phyloP scores from a whole-genome alignment of 2,797 vertebrate genomes.

The Gouania willdenowi region DNA sequence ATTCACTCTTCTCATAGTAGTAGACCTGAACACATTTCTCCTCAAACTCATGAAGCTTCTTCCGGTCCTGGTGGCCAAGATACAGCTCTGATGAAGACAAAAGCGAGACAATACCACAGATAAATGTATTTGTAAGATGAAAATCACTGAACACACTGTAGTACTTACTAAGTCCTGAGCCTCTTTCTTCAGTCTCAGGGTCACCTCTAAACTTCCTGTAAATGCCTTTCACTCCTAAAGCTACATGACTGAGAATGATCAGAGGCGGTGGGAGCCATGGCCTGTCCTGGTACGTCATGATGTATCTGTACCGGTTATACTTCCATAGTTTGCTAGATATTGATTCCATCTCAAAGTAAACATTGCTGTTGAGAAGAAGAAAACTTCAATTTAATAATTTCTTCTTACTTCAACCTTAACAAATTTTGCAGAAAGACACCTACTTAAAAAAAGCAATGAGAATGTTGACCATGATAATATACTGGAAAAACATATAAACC shows the following conservation, averaged over 20 bases:
- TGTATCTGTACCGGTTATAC: conserved; percentile 95
- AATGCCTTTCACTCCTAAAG: conserved; percentile 70
- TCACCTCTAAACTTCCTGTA: conserved; percentile 66
- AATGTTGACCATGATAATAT: conserved; percentile 98
- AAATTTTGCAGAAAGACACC: conserved; percentile 21
- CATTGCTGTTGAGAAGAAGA: conserved; percentile 75
- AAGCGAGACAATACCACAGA: not conserved
- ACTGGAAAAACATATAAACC: conserved; percentile 95
- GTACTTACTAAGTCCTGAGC: conserved; percentile 89
- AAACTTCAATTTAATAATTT: not conserved
- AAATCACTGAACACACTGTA: not conserved
- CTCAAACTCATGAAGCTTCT: conserved; percentile 94
- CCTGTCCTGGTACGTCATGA: conserved; percentile 92
- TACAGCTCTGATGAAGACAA: conserved; percentile 78
- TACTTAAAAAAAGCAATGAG: conserved; percentile 98
- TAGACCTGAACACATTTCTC: conserved; percentile 88
- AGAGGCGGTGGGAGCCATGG: conserved; percentile 93
- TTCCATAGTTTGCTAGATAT: conserved; percentile 92
- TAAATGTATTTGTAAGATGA: too few relatives aligned
- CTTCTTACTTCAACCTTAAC: fast-evolving
- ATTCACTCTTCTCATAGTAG: conserved; percentile 83
- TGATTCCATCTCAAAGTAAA: conserved; percentile 89
- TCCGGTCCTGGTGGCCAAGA: conserved; percentile 84
- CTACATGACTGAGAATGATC: conserved; percentile 83
- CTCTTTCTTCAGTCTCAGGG: conserved; percentile 77